Percentiles rank a stretch among this genome's conserved stretches.
Evolutionary conservation across 1,140 invertebrate species (phyloP).

Genomic region (Bombus impatiens): DNA sequence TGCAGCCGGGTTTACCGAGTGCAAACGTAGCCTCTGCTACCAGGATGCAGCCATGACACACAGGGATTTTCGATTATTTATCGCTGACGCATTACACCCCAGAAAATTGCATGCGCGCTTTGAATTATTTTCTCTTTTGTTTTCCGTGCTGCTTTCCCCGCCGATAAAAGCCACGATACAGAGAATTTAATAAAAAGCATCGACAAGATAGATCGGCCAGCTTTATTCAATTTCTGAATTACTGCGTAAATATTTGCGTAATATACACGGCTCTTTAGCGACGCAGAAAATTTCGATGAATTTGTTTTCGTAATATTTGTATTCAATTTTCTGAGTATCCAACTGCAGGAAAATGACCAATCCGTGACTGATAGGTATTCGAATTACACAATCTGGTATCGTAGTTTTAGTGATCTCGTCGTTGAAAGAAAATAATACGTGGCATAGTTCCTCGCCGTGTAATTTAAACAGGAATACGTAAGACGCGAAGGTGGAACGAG

Average conservation of each 20-base stretch:
- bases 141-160: not conserved
- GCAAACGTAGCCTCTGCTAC: not conserved
- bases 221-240: not conserved
- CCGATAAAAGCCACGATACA: not conserved
- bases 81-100: slow-evolving; percentile 5
- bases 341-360: not conserved
- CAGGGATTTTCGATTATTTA: slow-evolving; percentile 37
- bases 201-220: not conserved
- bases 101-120: slow-evolving; percentile 20
- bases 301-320: not conserved
- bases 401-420: not conserved
- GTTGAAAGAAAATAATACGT: not conserved
- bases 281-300: not conserved
- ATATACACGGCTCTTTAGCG: too few relatives aligned
- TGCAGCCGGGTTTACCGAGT: slow-evolving; percentile 5
- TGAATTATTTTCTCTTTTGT: not conserved
- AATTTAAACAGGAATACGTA: slow-evolving; percentile 2
- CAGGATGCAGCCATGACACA: not conserved
- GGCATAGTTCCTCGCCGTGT: too few relatives aligned
- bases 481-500: not conserved
- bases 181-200: slow-evolving; percentile 5
- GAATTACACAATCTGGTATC: not conserved
- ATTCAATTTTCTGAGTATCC: not conserved
- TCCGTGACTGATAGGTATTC: not conserved
- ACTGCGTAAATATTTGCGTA: not conserved